Percentiles rank a stretch among this genome's conserved stretches.
These are phyloP conservation scores for Dugesia japonica DNA, from an alignment of 2,888 invertebrate genomes.

Conservation along the genomic window DNA sequence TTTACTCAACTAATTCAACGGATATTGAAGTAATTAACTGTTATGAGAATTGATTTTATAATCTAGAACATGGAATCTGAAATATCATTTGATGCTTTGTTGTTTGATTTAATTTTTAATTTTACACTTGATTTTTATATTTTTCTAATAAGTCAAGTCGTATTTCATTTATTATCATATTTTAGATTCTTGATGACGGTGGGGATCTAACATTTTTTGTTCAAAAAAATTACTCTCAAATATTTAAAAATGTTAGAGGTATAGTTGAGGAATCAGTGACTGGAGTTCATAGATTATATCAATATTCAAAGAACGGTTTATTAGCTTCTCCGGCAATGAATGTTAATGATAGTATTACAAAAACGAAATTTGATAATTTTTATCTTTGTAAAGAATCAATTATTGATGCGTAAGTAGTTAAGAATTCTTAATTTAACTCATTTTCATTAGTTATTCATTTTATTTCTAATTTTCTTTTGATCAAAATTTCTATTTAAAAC, in stretches of 20 bases:
- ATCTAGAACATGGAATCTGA: no score
- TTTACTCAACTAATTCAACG: no score
- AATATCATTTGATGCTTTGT: no score
- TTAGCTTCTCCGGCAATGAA: slow-evolving; percentile 91
- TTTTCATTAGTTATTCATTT: no score
- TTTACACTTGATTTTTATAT: no score
- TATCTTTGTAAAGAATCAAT: slow-evolving; percentile 84
- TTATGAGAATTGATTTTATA: no score
- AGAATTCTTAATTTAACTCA: neutral
- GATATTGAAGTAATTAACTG: no score
- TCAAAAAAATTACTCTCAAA: slow-evolving; percentile 78
- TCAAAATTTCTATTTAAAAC: neutral
- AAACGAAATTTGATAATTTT: slow-evolving; percentile 89
- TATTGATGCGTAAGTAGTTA: slow-evolving; percentile 58
- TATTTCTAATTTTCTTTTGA: no score
- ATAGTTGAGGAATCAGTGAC: slow-evolving; percentile 94
- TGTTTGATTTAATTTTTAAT: no score
- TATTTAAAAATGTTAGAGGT: slow-evolving; percentile 74
- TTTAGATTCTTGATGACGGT: slow-evolving; percentile 72
- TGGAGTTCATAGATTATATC: slow-evolving; percentile 87
- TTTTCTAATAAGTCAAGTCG: no score
- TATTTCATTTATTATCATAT: no score
- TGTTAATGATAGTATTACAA: slow-evolving; percentile 90
- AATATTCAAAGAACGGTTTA: slow-evolving; percentile 81
- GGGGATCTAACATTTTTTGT: slow-evolving; percentile 88